phyloP scores from a whole-genome alignment of 2,888 invertebrate species.

The Pachymerium ferrugineum region DNA sequence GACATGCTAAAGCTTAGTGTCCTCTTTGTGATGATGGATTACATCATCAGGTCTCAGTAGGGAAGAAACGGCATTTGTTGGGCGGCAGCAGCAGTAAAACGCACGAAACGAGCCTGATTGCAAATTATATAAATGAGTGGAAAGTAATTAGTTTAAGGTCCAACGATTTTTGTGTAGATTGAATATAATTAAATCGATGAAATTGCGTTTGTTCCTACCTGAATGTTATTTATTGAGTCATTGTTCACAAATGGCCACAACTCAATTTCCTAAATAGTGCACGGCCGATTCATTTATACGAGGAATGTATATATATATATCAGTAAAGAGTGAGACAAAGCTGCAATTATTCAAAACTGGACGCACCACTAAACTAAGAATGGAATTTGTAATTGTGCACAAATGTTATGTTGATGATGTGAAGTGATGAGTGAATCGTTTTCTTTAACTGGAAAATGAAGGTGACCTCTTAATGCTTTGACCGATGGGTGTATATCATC shows the following conservation, averaged over 20 bases:
- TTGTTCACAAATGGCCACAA: background rate
- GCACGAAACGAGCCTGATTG: background rate
- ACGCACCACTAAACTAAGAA: background rate
- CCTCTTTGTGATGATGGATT: constrained; percentile 13
- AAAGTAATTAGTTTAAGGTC: background rate
- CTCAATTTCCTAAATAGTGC: constrained; percentile 10
- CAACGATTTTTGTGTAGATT: background rate
- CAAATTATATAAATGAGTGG: background rate
- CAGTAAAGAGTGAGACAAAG: background rate
- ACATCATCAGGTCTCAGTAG: background rate
- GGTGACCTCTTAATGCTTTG: constrained; percentile 11
- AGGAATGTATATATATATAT: background rate
- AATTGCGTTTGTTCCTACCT: background rate
- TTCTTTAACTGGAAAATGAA: background rate
- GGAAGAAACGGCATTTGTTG: too few relatives aligned
- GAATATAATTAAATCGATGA: constrained; percentile 17
- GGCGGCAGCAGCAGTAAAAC: background rate
- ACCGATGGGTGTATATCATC: constrained; percentile 21
- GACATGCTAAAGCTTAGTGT: constrained; percentile 15
- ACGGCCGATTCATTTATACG: background rate
- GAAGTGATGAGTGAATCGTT: constrained; percentile 4
- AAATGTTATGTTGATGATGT: constrained; percentile 7
- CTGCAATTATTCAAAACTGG: background rate
- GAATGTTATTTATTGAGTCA: background rate
- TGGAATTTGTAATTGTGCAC: constrained; percentile 3